Percentiles rank a stretch among this genome's conserved stretches.
phyloP scores from a whole-genome alignment of 1,140 invertebrate species.

The Diprion similis region DNA sequence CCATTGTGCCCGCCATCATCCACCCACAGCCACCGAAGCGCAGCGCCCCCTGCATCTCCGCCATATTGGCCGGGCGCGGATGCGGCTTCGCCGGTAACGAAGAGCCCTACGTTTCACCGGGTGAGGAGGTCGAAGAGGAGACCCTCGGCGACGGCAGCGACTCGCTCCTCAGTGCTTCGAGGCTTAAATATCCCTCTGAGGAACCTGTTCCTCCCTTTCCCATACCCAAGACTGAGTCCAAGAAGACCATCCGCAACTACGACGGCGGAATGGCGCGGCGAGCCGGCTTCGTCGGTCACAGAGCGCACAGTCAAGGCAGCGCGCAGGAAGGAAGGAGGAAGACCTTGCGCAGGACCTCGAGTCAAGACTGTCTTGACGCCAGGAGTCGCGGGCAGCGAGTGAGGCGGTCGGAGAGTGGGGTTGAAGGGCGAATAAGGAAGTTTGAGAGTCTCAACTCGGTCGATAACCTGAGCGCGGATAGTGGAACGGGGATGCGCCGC shows the following conservation, averaged over 20 bases:
- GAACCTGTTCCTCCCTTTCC: constrained; percentile 13
- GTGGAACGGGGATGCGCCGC: constrained; percentile 37
- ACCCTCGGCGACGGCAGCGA: constrained; percentile 74
- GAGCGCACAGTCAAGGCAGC: constrained; percentile 1
- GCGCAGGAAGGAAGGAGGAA: constrained; percentile 40
- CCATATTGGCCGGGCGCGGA: constrained; percentile 45
- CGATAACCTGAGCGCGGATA: constrained; percentile 37
- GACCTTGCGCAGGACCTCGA: constrained; percentile 33
- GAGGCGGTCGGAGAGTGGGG: constrained; percentile 55
- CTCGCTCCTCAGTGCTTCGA: constrained; percentile 72
- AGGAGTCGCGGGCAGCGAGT: constrained; percentile 33
- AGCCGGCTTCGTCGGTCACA: constrained; percentile 13
- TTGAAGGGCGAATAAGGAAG: constrained; percentile 52
- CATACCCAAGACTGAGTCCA: neutral
- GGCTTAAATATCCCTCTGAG: constrained; percentile 50
- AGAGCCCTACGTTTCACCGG: constrained; percentile 50
- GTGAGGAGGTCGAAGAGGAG: constrained; percentile 70
- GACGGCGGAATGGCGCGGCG: constrained; percentile 30
- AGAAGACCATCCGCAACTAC: constrained; percentile 37
- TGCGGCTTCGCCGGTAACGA: constrained; percentile 41
- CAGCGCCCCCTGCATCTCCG: constrained; percentile 48
- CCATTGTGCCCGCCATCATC: constrained; percentile 69
- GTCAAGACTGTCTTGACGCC: constrained; percentile 35
- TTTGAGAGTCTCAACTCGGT: constrained; percentile 56
- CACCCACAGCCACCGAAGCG: constrained; percentile 68